phyloP scores from a whole-genome alignment of 2,888 invertebrate species.

The Colostygia pectinataria region DNA sequence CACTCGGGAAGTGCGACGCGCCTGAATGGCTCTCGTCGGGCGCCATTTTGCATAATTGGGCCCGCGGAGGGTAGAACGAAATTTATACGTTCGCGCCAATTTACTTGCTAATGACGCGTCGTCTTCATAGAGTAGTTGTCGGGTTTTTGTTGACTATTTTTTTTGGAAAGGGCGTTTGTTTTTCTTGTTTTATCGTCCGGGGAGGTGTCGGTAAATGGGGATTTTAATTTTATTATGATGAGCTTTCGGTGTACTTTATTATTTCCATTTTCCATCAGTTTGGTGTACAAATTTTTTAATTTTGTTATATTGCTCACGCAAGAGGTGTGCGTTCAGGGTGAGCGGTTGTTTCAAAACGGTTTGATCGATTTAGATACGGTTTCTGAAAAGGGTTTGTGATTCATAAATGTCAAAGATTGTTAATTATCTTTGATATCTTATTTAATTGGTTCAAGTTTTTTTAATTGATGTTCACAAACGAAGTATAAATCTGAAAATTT shows the following conservation, averaged over 20 bases:
- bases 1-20: conserved; percentile 73
- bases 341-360: too few relatives aligned
- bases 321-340: too few relatives aligned
- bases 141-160: conserved; percentile 53
- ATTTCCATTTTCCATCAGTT: not conserved
- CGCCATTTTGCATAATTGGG: conserved; percentile 83
- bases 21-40: conserved; percentile 76
- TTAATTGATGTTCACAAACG: too few relatives aligned
- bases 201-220: conserved; percentile 19
- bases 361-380: too few relatives aligned
- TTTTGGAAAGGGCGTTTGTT: conserved; percentile 27
- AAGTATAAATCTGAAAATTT: too few relatives aligned
- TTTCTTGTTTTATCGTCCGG: conserved; percentile 26
- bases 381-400: too few relatives aligned
- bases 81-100: conserved; percentile 81
- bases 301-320: too few relatives aligned
- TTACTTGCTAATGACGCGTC: conserved; percentile 82
- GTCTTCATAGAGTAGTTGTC: conserved; percentile 63
- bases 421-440: too few relatives aligned
- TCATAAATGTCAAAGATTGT: too few relatives aligned
- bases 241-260: not conserved
- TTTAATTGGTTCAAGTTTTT: too few relatives aligned
- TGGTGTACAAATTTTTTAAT: too few relatives aligned
- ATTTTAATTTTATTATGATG: conserved; percentile 1
- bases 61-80: conserved; percentile 74